Percentiles rank a stretch among this genome's conserved stretches.
These are phyloP conservation scores for Cyprinella venusta DNA, from an alignment of 2,797 vertebrate genomes.

Conservation along the genomic window DNA sequence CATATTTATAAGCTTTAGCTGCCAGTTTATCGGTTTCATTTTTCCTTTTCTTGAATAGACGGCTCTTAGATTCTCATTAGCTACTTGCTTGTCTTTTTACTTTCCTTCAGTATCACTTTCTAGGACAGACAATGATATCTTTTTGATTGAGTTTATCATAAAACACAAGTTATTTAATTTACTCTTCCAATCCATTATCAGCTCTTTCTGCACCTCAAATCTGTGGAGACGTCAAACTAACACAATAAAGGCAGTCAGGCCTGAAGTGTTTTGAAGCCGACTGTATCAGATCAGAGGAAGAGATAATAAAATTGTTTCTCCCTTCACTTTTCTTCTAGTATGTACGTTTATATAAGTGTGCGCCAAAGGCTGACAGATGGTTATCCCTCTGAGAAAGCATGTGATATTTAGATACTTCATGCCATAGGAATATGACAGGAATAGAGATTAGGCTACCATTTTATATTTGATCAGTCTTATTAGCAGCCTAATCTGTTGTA, in stretches of 20 bases:
- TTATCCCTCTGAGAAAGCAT: constrained; percentile 20
- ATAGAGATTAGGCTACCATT: constrained; percentile 16
- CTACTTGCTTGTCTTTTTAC: constrained; percentile 17
- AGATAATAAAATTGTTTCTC: constrained; percentile 58
- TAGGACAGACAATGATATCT: constrained; percentile 31
- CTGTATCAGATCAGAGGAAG: constrained; percentile 52
- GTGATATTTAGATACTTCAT: constrained; percentile 22
- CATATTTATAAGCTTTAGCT: not conserved
- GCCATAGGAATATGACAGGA: constrained; percentile 29
- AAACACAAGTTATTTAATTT: constrained; percentile 52
- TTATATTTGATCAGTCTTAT: constrained; percentile 28
- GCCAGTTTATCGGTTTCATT: not conserved
- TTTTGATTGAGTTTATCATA: constrained; percentile 46
- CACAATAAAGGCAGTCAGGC: constrained; percentile 51
- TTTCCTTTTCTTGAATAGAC: not conserved
- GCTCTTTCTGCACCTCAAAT: constrained; percentile 38
- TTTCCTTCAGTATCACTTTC: constrained; percentile 20
- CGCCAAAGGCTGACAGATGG: constrained; percentile 47
- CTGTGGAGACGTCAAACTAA: constrained; percentile 39
- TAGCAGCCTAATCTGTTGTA: constrained; percentile 1
- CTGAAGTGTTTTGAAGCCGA: constrained; percentile 56
- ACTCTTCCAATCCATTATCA: constrained; percentile 41
- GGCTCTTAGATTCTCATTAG: constrained; percentile 26
- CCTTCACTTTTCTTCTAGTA: constrained; percentile 36
- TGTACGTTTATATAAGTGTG: constrained; percentile 15